Evolutionary conservation across 2,113 vertebrate genomes (phyloP).

Genomic region (Synodontis membranacea): DNA sequence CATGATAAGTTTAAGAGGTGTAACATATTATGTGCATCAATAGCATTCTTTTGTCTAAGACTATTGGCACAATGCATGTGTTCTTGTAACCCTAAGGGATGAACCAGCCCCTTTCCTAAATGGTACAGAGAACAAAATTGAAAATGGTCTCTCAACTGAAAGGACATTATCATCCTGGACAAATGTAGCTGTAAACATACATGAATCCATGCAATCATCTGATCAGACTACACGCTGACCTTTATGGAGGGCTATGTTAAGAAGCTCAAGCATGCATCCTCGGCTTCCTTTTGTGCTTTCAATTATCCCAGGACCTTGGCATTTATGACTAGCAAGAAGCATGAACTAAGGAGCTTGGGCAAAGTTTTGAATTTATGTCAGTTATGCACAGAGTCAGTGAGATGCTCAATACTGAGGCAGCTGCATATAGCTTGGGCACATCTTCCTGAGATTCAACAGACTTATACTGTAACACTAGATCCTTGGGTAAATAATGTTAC

Average conservation of each 20-base stretch:
- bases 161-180: background rate
- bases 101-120: too few relatives aligned
- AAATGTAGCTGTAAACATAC: background rate
- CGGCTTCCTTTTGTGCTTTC: too few relatives aligned
- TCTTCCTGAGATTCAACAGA: background rate
- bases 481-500: background rate
- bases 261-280: background rate
- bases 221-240: background rate
- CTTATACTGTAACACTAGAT: background rate
- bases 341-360: background rate
- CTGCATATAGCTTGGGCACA: background rate
- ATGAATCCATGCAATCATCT: background rate
- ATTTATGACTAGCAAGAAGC: too few relatives aligned
- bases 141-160: background rate
- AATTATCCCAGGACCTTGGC: too few relatives aligned
- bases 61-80: too few relatives aligned
- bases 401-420: background rate
- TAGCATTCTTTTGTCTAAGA: too few relatives aligned
- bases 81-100: too few relatives aligned
- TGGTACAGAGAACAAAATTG: too few relatives aligned
- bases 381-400: background rate
- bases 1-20: too few relatives aligned
- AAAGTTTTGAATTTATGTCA: background rate
- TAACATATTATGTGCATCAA: too few relatives aligned
- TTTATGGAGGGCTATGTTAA: too few relatives aligned